phyloP scores from a whole-genome alignment of 2,113 vertebrate species.

The Lates calcarifer region DNA sequence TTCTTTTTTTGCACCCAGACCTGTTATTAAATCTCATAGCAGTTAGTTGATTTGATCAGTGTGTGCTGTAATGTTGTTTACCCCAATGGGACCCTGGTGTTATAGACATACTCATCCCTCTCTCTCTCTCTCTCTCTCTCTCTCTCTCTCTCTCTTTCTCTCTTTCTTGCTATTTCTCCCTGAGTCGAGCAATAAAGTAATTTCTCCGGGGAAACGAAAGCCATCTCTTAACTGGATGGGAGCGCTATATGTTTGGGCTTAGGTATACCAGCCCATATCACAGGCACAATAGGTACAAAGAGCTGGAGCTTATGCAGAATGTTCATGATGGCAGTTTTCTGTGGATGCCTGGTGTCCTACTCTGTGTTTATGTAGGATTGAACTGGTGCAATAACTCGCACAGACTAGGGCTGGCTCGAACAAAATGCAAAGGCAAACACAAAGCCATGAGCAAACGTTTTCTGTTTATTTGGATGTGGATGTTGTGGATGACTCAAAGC shows the following conservation, averaged over 20 bases:
- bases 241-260: not conserved
- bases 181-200: slow-evolving; percentile 41
- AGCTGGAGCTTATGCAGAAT: not conserved
- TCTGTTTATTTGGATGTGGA: slow-evolving; percentile 65
- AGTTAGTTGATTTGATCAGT: slow-evolving; percentile 77
- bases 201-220: slow-evolving; percentile 57
- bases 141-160: not conserved
- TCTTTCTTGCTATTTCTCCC: slow-evolving; percentile 23
- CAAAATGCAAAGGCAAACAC: slow-evolving; percentile 55
- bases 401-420: slow-evolving; percentile 25
- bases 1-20: slow-evolving; percentile 5
- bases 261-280: not conserved
- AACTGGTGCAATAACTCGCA: slow-evolving; percentile 51
- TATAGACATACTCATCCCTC: slow-evolving; percentile 55
- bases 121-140: not conserved
- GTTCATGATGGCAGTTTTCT: slow-evolving; percentile 1
- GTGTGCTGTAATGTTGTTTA: slow-evolving; percentile 64
- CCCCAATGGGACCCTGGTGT: slow-evolving; percentile 56
- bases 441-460: slow-evolving; percentile 42
- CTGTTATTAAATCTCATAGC: slow-evolving; percentile 70
- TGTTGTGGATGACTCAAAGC: slow-evolving; percentile 56
- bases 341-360: slow-evolving; percentile 16
- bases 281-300: not conserved
- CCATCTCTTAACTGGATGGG: slow-evolving; percentile 16
- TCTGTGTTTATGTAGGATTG: slow-evolving; percentile 8